Conservation (phyloP, 2,888 invertebrate genomes). For the Caenorhabditis afra region DNA sequence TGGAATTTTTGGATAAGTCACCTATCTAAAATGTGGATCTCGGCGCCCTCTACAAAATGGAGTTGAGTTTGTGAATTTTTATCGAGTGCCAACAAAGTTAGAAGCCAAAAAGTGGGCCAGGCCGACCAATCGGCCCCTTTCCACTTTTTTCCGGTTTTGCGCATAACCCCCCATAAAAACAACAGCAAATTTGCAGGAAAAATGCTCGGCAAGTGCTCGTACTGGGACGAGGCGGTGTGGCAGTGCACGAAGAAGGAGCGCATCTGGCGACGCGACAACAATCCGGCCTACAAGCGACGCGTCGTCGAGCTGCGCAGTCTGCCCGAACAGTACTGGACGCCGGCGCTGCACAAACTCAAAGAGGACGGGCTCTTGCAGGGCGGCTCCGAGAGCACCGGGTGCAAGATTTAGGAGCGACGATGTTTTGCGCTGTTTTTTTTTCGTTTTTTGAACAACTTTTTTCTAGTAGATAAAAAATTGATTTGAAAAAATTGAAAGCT, state of each 20-base stretch:
- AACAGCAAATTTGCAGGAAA: constrained; percentile 61
- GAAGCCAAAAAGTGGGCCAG: too few relatives aligned
- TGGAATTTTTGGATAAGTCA: too few relatives aligned
- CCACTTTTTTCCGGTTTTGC: too few relatives aligned
- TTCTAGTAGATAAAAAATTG: background rate
- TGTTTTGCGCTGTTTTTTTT: background rate
- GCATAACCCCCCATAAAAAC: too few relatives aligned
- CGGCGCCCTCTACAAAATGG: too few relatives aligned
- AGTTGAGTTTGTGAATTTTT: too few relatives aligned
- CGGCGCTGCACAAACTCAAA: constrained; percentile 72
- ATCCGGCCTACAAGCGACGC: constrained; percentile 74
- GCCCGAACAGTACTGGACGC: constrained; percentile 77
- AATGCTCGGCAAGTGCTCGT: constrained; percentile 74
- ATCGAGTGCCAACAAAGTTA: too few relatives aligned
- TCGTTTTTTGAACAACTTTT: too few relatives aligned
- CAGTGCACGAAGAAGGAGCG: constrained; percentile 79
- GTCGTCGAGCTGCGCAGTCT: constrained; percentile 72
- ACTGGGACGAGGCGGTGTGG: constrained; percentile 79
- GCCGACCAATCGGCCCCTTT: too few relatives aligned
- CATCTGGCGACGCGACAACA: constrained; percentile 77
- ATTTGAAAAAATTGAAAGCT: too few relatives aligned
- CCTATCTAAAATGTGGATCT: too few relatives aligned
- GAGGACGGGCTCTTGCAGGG: constrained; percentile 69
- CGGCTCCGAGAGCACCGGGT: constrained; percentile 30
- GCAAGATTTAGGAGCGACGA: constrained; percentile 40